Evolutionary conservation across 2,888 invertebrate species (phyloP).

Genomic region (Dolomedes plantarius): DNA sequence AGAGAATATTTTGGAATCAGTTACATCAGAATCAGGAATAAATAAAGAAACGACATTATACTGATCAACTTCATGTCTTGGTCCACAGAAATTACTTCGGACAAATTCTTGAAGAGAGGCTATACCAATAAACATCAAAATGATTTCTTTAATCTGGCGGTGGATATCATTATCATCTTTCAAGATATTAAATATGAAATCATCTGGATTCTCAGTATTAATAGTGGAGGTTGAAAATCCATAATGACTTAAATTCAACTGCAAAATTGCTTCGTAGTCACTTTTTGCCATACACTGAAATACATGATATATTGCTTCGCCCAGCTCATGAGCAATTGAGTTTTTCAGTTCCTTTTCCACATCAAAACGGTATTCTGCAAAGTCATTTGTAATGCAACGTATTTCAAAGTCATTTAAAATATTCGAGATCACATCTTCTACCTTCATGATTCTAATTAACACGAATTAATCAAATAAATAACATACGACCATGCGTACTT

Average conservation of each 20-base stretch:
- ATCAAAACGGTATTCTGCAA: background rate
- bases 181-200: background rate
- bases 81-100: slow-evolving; percentile 89
- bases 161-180: background rate
- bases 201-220: background rate
- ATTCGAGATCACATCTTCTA: background rate
- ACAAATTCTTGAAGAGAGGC: slow-evolving; percentile 84
- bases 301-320: background rate
- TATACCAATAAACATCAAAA: slow-evolving; percentile 79
- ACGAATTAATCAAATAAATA: too few species aligned
- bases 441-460: too few species aligned
- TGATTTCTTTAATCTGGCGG: background rate
- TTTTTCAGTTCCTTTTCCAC: background rate
- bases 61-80: slow-evolving; percentile 75
- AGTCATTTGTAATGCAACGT: background rate
- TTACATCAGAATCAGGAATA: background rate
- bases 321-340: background rate
- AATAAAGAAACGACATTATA: slow-evolving; percentile 32
- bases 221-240: background rate
- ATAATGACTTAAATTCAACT: slow-evolving; percentile 18
- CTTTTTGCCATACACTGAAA: background rate
- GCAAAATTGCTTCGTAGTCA: slow-evolving; percentile 26
- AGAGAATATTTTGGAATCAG: slow-evolving; percentile 51
- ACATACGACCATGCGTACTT: too few species aligned
- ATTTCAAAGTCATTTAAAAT: slow-evolving; percentile 27